These are phyloP conservation scores for Sylvia atricapilla DNA, from an alignment of 2,113 vertebrate genomes.

Conservation along the genomic window DNA sequence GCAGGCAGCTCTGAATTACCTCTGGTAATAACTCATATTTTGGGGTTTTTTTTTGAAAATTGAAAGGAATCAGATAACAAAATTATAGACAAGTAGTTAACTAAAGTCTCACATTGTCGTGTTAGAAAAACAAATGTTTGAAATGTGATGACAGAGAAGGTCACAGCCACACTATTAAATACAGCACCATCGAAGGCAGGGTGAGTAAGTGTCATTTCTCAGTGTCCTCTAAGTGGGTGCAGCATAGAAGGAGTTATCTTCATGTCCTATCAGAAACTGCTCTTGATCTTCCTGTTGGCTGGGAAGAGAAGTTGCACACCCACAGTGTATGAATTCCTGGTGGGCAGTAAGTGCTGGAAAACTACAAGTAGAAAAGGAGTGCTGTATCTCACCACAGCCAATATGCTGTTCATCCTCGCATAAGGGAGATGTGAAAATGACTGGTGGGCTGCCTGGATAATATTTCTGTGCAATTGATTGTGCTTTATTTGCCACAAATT, in stretches of 20 bases:
- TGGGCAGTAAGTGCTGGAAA: background rate
- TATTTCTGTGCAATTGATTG: background rate
- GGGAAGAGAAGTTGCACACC: background rate
- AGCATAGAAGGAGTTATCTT: background rate
- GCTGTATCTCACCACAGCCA: background rate
- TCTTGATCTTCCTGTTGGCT: background rate
- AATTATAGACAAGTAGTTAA: background rate
- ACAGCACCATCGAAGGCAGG: fast-evolving
- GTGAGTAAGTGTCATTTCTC: background rate
- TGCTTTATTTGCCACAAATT: background rate
- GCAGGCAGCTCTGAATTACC: background rate
- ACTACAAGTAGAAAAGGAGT: background rate
- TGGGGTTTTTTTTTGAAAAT: background rate
- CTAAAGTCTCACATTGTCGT: background rate
- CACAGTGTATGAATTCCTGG: background rate
- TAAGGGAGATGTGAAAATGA: background rate
- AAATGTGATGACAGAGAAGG: background rate
- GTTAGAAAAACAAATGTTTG: background rate
- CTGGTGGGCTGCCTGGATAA: background rate
- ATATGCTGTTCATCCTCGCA: background rate
- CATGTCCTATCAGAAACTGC: background rate
- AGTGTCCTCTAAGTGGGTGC: background rate
- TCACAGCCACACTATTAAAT: background rate
- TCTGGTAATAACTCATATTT: background rate
- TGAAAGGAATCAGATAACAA: background rate